These are phyloP conservation scores for Grallaria varia DNA, from an alignment of 2,113 vertebrate genomes.

Conservation along the genomic window DNA sequence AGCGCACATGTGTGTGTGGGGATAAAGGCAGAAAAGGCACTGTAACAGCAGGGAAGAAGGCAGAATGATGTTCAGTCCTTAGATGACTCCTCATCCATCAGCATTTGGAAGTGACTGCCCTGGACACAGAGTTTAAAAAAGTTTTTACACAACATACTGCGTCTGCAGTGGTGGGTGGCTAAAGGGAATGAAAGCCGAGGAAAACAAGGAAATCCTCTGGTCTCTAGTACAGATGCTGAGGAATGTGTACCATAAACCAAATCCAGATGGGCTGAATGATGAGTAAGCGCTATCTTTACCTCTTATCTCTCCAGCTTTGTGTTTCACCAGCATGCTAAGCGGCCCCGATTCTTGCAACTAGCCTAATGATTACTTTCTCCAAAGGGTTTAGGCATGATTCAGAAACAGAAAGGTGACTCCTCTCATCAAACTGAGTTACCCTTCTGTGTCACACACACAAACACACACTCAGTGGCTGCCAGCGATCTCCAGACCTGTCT, in stretches of 20 bases:
- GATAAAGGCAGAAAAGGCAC: neutral
- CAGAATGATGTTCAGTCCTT: neutral
- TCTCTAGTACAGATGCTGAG: slow-evolving; percentile 17
- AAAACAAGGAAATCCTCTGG: slow-evolving; percentile 14
- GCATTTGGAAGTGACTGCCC: neutral
- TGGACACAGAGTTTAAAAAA: neutral
- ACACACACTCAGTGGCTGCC: neutral
- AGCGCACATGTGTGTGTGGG: accelerated
- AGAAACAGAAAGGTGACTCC: neutral
- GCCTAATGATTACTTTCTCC: slow-evolving; percentile 38
- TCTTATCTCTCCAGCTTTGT: neutral
- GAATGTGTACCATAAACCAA: slow-evolving; percentile 44
- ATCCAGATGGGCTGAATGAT: neutral
- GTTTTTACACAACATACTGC: neutral
- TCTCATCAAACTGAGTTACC: neutral
- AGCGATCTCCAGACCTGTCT: neutral
- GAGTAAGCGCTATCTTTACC: neutral
- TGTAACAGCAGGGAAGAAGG: neutral
- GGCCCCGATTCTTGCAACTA: neutral
- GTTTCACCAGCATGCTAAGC: neutral
- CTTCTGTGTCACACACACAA: neutral
- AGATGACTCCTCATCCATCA: neutral
- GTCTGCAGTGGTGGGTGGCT: neutral
- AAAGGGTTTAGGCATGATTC: neutral
- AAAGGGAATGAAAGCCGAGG: neutral